Evolutionary conservation across 2,888 invertebrate genomes (phyloP).

Genomic region (Drosophila paramelanica): DNA sequence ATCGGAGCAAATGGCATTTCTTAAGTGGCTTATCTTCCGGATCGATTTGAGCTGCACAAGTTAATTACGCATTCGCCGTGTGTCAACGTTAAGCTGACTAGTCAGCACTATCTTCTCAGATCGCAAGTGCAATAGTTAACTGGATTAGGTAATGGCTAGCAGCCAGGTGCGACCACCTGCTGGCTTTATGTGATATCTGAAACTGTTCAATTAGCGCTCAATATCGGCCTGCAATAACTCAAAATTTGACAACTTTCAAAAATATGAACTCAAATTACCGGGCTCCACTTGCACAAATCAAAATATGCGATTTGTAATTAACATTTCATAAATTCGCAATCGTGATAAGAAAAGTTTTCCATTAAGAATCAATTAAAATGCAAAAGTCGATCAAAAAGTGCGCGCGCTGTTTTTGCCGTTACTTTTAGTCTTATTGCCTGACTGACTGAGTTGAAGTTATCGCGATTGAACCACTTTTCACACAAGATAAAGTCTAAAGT

Average conservation of each 20-base stretch:
- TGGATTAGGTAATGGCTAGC: conserved; percentile 28
- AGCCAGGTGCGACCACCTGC: conserved; percentile 49
- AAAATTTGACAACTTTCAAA: conserved; percentile 74
- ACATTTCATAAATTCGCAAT: conserved; percentile 81
- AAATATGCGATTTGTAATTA: conserved; percentile 68
- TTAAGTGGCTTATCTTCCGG: conserved; percentile 12
- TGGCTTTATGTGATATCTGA: conserved; percentile 49
- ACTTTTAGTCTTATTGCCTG: conserved; percentile 18
- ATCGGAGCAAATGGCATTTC: not conserved
- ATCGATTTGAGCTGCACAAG: not conserved
- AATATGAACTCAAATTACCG: conserved; percentile 65
- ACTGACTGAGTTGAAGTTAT: conserved; percentile 67
- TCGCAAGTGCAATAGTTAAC: conserved; percentile 27
- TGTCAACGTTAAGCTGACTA: conserved; percentile 9
- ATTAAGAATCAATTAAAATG: conserved; percentile 82
- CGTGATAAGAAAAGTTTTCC: conserved; percentile 75
- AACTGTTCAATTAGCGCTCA: conserved; percentile 60
- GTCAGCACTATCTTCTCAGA: conserved; percentile 22
- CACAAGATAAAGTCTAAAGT: conserved; percentile 68
- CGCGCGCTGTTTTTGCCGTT: conserved; percentile 11
- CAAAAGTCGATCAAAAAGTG: conserved; percentile 52
- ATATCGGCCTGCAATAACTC: conserved; percentile 55
- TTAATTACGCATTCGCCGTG: conserved; percentile 3
- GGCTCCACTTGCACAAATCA: conserved; percentile 39
- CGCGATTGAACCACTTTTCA: conserved; percentile 79